These are phyloP conservation scores for Gobio gobio DNA, from an alignment of 2,113 vertebrate genomes.

Conservation along the genomic window DNA sequence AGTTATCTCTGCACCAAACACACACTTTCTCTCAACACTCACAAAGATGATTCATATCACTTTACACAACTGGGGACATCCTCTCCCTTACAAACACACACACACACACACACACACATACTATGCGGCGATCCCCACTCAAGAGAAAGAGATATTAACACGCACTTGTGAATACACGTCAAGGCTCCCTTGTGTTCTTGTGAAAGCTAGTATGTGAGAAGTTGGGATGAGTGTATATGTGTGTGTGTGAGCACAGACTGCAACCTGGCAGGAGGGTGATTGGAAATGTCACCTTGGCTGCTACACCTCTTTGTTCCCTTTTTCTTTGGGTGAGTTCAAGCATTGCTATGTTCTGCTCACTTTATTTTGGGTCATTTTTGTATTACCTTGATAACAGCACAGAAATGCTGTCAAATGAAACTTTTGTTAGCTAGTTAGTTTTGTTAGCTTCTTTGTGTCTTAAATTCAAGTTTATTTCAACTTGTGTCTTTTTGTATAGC, in stretches of 20 bases:
- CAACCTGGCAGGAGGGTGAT: constrained; percentile 47
- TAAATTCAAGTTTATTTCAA: too few species aligned
- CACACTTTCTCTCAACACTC: not conserved
- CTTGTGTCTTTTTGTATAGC: too few species aligned
- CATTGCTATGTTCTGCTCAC: not conserved
- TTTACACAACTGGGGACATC: constrained; percentile 26
- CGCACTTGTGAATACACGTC: not conserved
- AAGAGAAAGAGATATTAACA: not conserved
- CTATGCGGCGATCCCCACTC: not conserved
- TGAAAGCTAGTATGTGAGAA: constrained; percentile 31
- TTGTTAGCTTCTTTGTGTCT: not conserved
- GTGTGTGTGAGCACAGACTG: constrained; percentile 39
- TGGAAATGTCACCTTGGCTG: constrained; percentile 47
- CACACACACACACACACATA: not conserved
- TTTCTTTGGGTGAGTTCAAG: not conserved
- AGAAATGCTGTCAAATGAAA: not conserved
- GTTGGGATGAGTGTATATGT: not conserved
- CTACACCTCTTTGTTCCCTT: constrained; percentile 15
- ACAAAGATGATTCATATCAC: not conserved
- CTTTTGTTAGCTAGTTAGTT: not conserved
- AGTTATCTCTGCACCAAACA: constrained; percentile 50
- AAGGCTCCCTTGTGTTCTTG: constrained; percentile 19
- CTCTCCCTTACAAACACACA: not conserved
- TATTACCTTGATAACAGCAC: not conserved
- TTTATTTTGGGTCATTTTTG: constrained; percentile 9